Evolutionary conservation across 1,140 invertebrate species (phyloP), one percentile per base, ranked within the genome.

Genomic region (Cylas formicarius): DNA sequence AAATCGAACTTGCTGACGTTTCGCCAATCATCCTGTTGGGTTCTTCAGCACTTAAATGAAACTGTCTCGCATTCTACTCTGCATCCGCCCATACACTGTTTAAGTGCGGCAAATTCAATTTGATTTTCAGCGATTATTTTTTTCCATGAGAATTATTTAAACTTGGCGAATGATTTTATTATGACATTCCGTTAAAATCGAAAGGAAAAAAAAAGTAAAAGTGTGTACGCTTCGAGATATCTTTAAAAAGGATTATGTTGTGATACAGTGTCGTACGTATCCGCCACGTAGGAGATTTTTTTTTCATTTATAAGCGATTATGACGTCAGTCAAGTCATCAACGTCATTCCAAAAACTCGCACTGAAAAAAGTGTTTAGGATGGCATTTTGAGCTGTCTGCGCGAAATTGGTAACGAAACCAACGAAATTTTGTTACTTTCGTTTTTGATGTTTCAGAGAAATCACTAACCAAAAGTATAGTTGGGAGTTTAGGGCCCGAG

Each of bases 401-500:
- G 3, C 17, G 18, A 32, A 22, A 31, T 24, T 11, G 19, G 13
- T 42, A 29, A 36, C 39, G 16, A n/a, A n/a, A n/a, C n/a, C n/a
- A 38, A 18, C 13, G 19, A 39, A 16, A 16, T 16, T 14, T 14
- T 20, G 19, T 17, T 31, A 11, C 21, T 16, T 41, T 21, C 9
- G 23, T 6, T 19, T 29, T 43, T 44, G 41, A 10, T 27, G 17
- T 52, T 66, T 6, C 59, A 69, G 67, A 66, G 57, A 65, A 54
- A 66, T 65, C 58, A 62, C 63, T 66, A 63, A 62, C 56, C 60
- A 65, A 57, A 63, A 61, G 57, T 58, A 61, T 65, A 61, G 60
- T 67, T 70, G 67, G 65, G 58, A 66, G 65, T 67, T 68, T 66
- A 63, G 72, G 68, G 69, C 58, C 68, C 67, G 71, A 65, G 68